phyloP scores from a whole-genome alignment of 37 sponge, comb jelly and placozoan species.

The Trichoplax adhaerens region DNA sequence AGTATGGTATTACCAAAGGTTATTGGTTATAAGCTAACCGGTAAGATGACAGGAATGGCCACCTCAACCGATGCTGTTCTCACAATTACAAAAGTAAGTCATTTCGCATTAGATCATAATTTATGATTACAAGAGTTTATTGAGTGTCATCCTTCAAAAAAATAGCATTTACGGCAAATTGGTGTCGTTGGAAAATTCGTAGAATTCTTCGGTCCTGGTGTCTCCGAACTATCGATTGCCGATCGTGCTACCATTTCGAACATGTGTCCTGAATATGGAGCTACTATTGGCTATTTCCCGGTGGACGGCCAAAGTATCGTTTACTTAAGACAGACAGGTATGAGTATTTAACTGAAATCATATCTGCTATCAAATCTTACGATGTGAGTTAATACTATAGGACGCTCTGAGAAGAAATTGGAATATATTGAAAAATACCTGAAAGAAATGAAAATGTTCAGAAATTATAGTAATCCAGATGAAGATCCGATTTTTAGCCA shows the following conservation, averaged over 20 bases:
- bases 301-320: conserved; percentile 64
- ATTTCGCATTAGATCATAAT: not conserved
- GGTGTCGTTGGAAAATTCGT: conserved; percentile 81
- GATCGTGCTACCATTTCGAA: conserved; percentile 82
- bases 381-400: conserved; percentile 2
- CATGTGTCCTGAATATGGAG: conserved; percentile 93
- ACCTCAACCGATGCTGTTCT: conserved; percentile 86
- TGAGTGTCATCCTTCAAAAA: too few relatives aligned
- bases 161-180: conserved; percentile 53
- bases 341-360: not conserved
- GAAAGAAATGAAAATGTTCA: conserved; percentile 37
- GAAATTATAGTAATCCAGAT: conserved; percentile 28
- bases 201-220: conserved; percentile 85
- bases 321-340: conserved; percentile 65
- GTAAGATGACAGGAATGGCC: conserved; percentile 29
- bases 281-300: conserved; percentile 75
- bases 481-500: conserved; percentile 57
- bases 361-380: not conserved
- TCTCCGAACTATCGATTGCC: conserved; percentile 68
- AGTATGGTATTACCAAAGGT: conserved; percentile 83
- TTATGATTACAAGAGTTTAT: too few relatives aligned
- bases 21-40: conserved; percentile 66
- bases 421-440: conserved; percentile 42
- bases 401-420: conserved; percentile 19
- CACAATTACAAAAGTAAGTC: conserved; percentile 69